phyloP scores from a whole-genome alignment of 2,797 vertebrate species.

The Amniataba percoides region DNA sequence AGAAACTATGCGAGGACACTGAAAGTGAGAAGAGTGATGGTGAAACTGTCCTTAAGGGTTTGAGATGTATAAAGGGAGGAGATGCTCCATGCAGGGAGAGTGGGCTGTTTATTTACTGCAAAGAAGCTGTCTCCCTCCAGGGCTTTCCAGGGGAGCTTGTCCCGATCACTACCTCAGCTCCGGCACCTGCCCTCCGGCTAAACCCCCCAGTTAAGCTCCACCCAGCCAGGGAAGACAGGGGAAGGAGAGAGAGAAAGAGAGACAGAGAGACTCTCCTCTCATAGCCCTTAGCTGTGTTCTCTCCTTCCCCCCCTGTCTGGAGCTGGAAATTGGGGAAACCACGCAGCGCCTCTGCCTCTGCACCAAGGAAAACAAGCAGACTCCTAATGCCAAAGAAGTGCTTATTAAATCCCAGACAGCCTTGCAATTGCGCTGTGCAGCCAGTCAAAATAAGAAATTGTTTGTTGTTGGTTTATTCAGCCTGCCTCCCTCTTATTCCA shows the following conservation, averaged over 20 bases:
- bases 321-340: constrained; percentile 65
- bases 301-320: constrained; percentile 59
- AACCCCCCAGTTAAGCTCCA: constrained; percentile 61
- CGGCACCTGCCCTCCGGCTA: constrained; percentile 61
- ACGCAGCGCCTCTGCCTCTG: constrained; percentile 60
- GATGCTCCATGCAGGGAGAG: constrained; percentile 73
- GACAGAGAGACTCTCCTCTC: constrained; percentile 52
- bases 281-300: constrained; percentile 69
- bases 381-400: constrained; percentile 77
- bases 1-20: constrained; percentile 44
- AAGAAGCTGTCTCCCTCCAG: constrained; percentile 72
- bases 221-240: constrained; percentile 60
- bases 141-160: constrained; percentile 71
- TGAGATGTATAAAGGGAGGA: constrained; percentile 69
- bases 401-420: constrained; percentile 84
- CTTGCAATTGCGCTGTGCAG: constrained; percentile 68
- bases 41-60: constrained; percentile 77
- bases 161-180: constrained; percentile 76
- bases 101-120: constrained; percentile 85
- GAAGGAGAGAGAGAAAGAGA: constrained; percentile 32
- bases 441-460: constrained; percentile 84
- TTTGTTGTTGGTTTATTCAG: constrained; percentile 82
- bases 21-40: constrained; percentile 27
- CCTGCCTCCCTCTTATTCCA: constrained; percentile 75
- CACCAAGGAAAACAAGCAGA: constrained; percentile 78